These are phyloP conservation scores for Carassius carassius DNA, from an alignment of 2,113 vertebrate genomes.

Conservation along the genomic window DNA sequence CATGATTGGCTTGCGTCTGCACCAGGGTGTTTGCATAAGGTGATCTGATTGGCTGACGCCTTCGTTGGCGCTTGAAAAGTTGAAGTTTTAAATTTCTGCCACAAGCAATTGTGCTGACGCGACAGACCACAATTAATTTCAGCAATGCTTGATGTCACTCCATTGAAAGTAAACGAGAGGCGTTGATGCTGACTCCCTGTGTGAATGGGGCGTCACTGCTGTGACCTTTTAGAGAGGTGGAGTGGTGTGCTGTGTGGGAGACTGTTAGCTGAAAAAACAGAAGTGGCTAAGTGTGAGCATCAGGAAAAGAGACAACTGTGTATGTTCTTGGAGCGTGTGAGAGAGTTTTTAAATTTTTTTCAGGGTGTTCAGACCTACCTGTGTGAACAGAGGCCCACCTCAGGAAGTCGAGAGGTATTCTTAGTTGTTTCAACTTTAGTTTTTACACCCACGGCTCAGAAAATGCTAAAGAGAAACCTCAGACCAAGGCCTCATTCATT, in stretches of 20 bases:
- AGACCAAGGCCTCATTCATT: constrained; percentile 38
- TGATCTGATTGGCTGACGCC: too few species aligned
- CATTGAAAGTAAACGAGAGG: too few species aligned
- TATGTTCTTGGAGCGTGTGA: neutral
- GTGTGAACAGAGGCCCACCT: constrained; percentile 4
- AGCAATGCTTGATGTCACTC: too few species aligned
- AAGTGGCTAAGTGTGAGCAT: constrained; percentile 6
- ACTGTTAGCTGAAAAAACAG: constrained; percentile 46
- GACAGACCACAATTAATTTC: too few species aligned
- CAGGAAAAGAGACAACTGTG: constrained; percentile 18
- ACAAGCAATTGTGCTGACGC: too few species aligned
- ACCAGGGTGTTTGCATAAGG: too few species aligned
- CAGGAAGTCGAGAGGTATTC: constrained; percentile 47
- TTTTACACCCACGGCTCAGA: neutral
- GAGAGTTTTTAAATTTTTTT: constrained; percentile 20
- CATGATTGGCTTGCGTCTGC: too few species aligned
- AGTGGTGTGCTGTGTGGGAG: constrained; percentile 47
- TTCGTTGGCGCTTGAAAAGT: too few species aligned
- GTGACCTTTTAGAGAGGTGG: constrained; percentile 68
- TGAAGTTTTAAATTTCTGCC: too few species aligned
- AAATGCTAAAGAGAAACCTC: constrained; percentile 3
- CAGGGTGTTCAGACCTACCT: neutral
- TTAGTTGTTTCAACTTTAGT: constrained; percentile 27
- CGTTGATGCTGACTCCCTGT: too few species aligned
- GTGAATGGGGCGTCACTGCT: constrained; percentile 1